A percentile compares a stretch with the other conserved stretches of the same genome.
Conservation (phyloP, 37 sponge, comb jelly and placozoan species). For the Amphimedon queenslandica region DNA sequence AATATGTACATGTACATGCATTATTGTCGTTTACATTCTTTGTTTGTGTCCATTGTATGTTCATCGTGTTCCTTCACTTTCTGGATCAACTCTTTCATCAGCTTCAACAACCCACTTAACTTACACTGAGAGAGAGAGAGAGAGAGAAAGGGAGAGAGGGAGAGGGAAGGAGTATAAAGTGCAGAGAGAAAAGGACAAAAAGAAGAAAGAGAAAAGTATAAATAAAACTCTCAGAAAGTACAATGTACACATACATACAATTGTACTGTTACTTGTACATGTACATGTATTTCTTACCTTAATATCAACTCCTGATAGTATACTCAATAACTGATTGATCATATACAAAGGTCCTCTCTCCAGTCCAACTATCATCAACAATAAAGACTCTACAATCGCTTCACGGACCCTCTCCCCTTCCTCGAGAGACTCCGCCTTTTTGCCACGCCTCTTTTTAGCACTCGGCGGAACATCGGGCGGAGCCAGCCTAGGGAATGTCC, state of each 20-base stretch:
- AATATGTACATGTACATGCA: no score
- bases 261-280: neutral
- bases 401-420: neutral
- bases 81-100: neutral
- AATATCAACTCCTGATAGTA: slow-evolving; percentile 18
- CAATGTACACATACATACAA: neutral
- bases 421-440: neutral
- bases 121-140: neutral
- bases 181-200: neutral
- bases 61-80: neutral
- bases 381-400: slow-evolving; percentile 19
- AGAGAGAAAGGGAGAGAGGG: neutral
- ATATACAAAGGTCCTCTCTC: slow-evolving; percentile 23
- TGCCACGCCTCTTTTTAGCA: neutral
- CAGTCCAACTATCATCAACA: slow-evolving; percentile 20
- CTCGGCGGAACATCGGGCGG: neutral
- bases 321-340: slow-evolving; percentile 14
- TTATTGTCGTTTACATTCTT: no score
- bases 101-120: neutral
- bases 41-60: neutral
- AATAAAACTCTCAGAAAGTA: neutral
- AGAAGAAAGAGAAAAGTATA: neutral
- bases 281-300: slow-evolving; percentile 17
- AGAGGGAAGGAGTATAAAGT: neutral
- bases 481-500: neutral